phyloP scores from a whole-genome alignment of 2,888 invertebrate species.

The Bombyx huttoni region DNA sequence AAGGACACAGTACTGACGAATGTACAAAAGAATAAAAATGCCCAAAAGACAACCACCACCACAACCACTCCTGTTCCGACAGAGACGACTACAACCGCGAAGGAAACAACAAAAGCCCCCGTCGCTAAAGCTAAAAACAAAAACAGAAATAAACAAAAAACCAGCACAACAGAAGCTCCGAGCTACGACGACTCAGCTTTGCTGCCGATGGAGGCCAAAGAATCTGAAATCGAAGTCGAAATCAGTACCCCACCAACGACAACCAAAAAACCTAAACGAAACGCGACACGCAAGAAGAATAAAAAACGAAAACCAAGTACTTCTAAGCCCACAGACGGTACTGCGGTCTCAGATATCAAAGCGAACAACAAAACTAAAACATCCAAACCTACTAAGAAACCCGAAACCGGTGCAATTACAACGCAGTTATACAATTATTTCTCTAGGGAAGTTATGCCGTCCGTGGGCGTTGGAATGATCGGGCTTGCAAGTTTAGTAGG shows the following conservation, averaged over 20 bases:
- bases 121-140: slow-evolving; percentile 55
- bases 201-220: slow-evolving; percentile 60
- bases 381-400: slow-evolving; percentile 47
- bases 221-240: slow-evolving; percentile 63
- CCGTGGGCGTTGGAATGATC: slow-evolving; percentile 82
- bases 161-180: slow-evolving; percentile 30
- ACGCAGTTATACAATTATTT: slow-evolving; percentile 84
- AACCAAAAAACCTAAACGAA: slow-evolving; percentile 62
- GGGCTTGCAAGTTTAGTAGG: slow-evolving; percentile 82
- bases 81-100: slow-evolving; percentile 32
- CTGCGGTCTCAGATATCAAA: slow-evolving; percentile 44
- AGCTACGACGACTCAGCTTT: slow-evolving; percentile 45
- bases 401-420: slow-evolving; percentile 72
- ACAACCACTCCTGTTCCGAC: slow-evolving; percentile 26
- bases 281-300: slow-evolving; percentile 60
- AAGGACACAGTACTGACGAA: slow-evolving; percentile 74
- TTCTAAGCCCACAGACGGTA: slow-evolving; percentile 39
- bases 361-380: slow-evolving; percentile 72
- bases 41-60: slow-evolving; percentile 25
- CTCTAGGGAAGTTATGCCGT: slow-evolving; percentile 85
- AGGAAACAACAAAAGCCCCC: slow-evolving; percentile 32
- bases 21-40: slow-evolving; percentile 63
- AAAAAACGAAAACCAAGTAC: slow-evolving; percentile 73
- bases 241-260: slow-evolving; percentile 56
- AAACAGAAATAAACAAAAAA: slow-evolving; percentile 51